Conservation (phyloP, 2,113 vertebrate species). For the Rostratula benghalensis region DNA sequence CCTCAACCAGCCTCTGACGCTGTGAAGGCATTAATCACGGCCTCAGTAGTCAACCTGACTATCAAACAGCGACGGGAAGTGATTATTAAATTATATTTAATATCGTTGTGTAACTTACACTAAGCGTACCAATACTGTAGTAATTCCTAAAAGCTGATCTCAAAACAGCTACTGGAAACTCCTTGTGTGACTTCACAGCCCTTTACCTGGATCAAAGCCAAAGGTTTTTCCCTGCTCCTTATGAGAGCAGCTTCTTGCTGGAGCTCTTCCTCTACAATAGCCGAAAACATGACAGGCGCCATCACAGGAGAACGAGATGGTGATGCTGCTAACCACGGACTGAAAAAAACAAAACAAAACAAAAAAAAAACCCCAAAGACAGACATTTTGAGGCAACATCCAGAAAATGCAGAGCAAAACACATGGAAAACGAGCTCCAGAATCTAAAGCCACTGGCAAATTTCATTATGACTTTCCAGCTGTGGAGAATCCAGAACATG, state of each 20-base stretch:
- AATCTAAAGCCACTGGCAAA: not conserved
- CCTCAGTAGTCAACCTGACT: not conserved
- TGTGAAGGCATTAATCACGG: not conserved
- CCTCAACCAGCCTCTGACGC: not conserved
- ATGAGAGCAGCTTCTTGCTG: constrained; percentile 94
- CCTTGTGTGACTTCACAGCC: not conserved
- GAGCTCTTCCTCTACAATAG: constrained; percentile 93
- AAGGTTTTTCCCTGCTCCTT: constrained; percentile 93
- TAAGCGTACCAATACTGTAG: not conserved
- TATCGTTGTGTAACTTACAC: not conserved
- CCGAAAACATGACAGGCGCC: constrained; percentile 86
- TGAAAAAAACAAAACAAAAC: constrained; percentile 52
- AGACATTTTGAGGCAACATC: not conserved
- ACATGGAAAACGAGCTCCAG: not conserved
- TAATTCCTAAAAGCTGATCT: not conserved
- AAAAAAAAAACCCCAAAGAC: not conserved
- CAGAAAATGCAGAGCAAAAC: not conserved
- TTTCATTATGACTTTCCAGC: constrained; percentile 75
- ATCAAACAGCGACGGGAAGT: not conserved
- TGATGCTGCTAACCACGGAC: constrained; percentile 88
- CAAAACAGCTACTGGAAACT: not conserved
- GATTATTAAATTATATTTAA: not conserved
- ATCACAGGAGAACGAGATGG: constrained; percentile 71
- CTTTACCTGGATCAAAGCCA: constrained; percentile 94
- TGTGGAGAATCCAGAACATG: constrained; percentile 49